These are phyloP conservation scores for Syritta pipiens DNA, from an alignment of 2,888 invertebrate species.

Conservation along the genomic window DNA sequence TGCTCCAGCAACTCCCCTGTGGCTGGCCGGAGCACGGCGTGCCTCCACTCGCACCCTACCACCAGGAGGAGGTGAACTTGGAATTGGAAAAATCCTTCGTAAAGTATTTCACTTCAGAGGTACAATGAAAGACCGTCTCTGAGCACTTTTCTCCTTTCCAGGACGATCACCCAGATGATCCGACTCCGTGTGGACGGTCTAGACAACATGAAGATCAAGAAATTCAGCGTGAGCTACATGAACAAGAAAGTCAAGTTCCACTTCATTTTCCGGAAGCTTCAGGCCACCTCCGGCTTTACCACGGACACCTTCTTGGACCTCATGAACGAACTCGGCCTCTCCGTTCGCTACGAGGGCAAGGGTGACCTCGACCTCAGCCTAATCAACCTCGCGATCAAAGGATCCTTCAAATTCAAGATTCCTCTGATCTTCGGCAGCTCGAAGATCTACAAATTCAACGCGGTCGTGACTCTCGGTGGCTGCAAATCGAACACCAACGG, in stretches of 20 bases:
- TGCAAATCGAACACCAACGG: constrained; percentile 74
- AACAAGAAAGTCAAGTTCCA: constrained; percentile 63
- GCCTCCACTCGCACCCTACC: constrained; percentile 74
- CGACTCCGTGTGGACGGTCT: constrained; percentile 57
- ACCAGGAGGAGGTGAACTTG: constrained; percentile 22
- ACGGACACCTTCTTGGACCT: constrained; percentile 23
- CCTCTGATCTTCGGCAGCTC: constrained; percentile 76
- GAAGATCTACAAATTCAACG: constrained; percentile 74
- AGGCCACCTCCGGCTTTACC: constrained; percentile 45
- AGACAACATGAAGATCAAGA: constrained; percentile 59
- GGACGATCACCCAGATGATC: constrained; percentile 28
- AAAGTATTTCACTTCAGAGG: constrained; percentile 31
- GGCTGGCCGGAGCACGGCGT: constrained; percentile 73
- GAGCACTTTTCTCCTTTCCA: neutral
- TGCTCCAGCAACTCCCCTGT: constrained; percentile 70
- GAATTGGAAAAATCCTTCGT: constrained; percentile 23
- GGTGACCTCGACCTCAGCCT: constrained; percentile 74
- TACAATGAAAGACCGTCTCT: neutral
- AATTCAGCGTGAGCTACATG: constrained; percentile 47
- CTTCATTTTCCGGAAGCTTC: constrained; percentile 57
- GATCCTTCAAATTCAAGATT: constrained; percentile 73
- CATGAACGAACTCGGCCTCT: constrained; percentile 67
- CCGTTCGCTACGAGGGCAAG: constrained; percentile 74
- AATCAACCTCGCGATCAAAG: constrained; percentile 73
- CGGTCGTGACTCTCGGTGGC: constrained; percentile 71